Evolutionary conservation across 1,140 invertebrate species (phyloP), one percentile per base, ranked within the genome.

Genomic region (Plodia interpunctella): DNA sequence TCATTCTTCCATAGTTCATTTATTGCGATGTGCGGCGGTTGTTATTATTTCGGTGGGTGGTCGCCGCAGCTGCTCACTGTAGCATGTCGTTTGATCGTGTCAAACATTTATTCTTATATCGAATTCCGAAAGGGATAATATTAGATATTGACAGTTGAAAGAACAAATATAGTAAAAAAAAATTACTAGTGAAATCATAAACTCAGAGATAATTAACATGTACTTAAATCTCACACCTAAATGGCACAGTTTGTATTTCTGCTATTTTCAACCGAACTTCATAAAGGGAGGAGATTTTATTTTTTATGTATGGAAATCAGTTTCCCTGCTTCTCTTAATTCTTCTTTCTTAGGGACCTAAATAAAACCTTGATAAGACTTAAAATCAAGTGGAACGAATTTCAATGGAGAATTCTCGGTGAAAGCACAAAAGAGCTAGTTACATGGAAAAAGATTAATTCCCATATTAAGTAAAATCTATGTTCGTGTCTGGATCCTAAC

Each of bases 1-100:
- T 44, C 38, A 44, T 44, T 44, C 38, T 44, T 44, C 38, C 38
- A 44, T 44, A 44, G 38, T 44, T 44, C 38, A n/a, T 44, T 44
- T 44, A 17, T 44, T 15, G 38, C 15, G 38, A 17, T 44, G 38
- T 13, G 2, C 38, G 38, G 38, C 13, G 38, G 38, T 44, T 44
- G 30, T 32, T 32, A 9, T 32, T 32, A 32, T 44, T 44, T 17
- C 13, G 4, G 15, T 10, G 38, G 38, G 32, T 35, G 32, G 13
- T 9, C 32, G 32, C 32, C 10, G 32, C 13, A 44, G 13, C 2
- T 15, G 15, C n/a, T 17, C 38, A 44, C 38, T 44, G 38, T 44
- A 44, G 5, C 38, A 15, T 44, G 15, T 15, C 38, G 13, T 44
- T 15, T 15, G 38, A 44, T 44, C 38, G 13, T 44, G n/a, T 3